A percentile compares a stretch with the other conserved stretches of the same genome.
Evolutionary conservation across 2,888 invertebrate genomes (phyloP).

Genomic region (Diploptera punctata): DNA sequence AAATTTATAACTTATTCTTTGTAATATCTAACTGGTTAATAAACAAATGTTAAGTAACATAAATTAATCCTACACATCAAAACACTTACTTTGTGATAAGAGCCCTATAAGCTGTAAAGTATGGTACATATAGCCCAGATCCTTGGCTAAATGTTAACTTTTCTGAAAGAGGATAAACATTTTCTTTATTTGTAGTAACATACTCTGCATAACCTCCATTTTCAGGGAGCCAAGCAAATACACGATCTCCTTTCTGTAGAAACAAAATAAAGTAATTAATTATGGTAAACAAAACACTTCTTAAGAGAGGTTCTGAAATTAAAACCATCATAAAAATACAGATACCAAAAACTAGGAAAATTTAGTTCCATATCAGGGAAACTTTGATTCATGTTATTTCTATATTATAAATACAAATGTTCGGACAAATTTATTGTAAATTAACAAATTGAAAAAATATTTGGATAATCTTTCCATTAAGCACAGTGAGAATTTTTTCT

Average conservation of each 20-base stretch:
- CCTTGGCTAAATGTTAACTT: slow-evolving; percentile 58
- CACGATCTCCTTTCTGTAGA: slow-evolving; percentile 54
- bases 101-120: slow-evolving; percentile 63
- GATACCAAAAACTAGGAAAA: too few relatives aligned
- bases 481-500: too few relatives aligned
- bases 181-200: slow-evolving; percentile 50
- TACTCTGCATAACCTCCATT: slow-evolving; percentile 59
- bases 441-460: neutral
- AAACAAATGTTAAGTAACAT: neutral
- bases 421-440: neutral
- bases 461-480: too few relatives aligned
- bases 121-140: slow-evolving; percentile 61
- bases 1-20: too few relatives aligned
- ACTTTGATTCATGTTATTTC: too few relatives aligned
- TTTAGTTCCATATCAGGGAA: too few relatives aligned
- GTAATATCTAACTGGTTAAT: too few relatives aligned
- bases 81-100: slow-evolving; percentile 56
- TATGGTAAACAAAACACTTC: too few relatives aligned
- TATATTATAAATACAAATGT: neutral
- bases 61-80: neutral
- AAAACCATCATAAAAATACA: too few relatives aligned
- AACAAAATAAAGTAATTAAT: too few relatives aligned
- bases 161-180: slow-evolving; percentile 53
- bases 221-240: slow-evolving; percentile 49
- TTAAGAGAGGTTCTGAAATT: too few relatives aligned